Evolutionary conservation across 2,797 vertebrate species (phyloP).

Genomic region (Mormyrus hasselquistii): DNA sequence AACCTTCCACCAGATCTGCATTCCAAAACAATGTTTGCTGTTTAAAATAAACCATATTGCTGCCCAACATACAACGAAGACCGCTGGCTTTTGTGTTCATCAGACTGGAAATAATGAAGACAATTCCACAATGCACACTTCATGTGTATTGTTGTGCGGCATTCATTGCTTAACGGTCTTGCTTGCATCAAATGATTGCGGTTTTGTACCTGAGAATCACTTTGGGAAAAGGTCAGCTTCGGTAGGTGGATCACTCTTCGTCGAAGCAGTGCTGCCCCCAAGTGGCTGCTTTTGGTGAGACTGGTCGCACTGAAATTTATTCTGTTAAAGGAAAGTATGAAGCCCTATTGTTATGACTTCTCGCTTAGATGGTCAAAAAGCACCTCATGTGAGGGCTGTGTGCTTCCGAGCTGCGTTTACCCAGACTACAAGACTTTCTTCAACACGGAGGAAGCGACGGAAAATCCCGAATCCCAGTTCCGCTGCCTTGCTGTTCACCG

Average conservation of each 20-base stretch:
- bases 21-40: background rate
- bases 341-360: background rate
- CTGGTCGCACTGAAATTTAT: background rate
- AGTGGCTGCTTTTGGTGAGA: background rate
- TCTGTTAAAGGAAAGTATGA: background rate
- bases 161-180: background rate
- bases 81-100: background rate
- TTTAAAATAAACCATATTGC: background rate
- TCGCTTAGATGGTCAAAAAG: background rate
- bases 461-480: background rate
- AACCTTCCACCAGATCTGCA: background rate
- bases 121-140: background rate
- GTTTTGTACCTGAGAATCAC: background rate
- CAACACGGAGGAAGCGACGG: background rate
- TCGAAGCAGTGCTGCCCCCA: background rate
- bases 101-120: background rate
- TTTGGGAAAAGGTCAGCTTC: constrained; percentile 2
- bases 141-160: background rate
- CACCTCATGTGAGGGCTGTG: background rate
- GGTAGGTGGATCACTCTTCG: background rate
- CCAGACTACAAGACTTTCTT: background rate
- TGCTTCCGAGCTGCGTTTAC: background rate
- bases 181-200: background rate
- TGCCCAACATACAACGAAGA: background rate
- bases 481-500: background rate